Base-by-base conservation (phyloP, 2,797 vertebrate genomes). In the Myiotriccus ornatus region DNA sequence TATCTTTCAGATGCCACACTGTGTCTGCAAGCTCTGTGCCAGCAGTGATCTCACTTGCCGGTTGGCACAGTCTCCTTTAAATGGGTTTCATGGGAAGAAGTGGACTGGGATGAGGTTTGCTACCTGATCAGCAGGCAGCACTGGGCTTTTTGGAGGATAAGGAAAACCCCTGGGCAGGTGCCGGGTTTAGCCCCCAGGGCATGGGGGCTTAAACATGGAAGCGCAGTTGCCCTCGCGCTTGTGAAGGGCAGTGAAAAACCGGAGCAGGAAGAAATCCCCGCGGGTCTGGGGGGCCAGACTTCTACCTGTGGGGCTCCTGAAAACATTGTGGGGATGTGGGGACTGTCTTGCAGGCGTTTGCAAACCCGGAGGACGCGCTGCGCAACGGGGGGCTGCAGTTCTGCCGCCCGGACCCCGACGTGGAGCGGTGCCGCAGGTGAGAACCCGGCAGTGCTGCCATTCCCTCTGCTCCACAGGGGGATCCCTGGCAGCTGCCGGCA, bases 321-420 rank as follows among this genome's bases (percentile, higher is more conserved):
- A 24, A 44, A 5, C 20, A 1, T 20, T 30, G 12, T 18, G 14
- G 46, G 46, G 39, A 41, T 6, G 27, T 2, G 49, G 24, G 55
- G 9, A 14, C 18, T 81, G 14, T 90, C 21, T 94, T 34, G 28
- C 97, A 99, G 99, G 99, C 98, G 1, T 99, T 99, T 84, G 98
- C 99, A 12, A 99, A 99, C 93, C 98, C 98, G 0, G 99, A 99
- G 96, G 99, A 99, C 0, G 98, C 99, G 1, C 67, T 98, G 87
- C 98, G 98, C 86, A 99, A 99, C 0, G 99, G 99, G 76, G 99
- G 99, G 13, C 10, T 98, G 22, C 98, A 99, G 94, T 99, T 91
- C 68, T 95, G 96, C 96, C 98, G 99, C 13, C 95, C 97, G 6
- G 99, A 99, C 93, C 98, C 98, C 0, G 96, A 98, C 0, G 99